Evolutionary conservation across 2,113 vertebrate species (phyloP), one percentile per base, ranked within the genome.

Genomic region (Megaleporinus macrocephalus): DNA sequence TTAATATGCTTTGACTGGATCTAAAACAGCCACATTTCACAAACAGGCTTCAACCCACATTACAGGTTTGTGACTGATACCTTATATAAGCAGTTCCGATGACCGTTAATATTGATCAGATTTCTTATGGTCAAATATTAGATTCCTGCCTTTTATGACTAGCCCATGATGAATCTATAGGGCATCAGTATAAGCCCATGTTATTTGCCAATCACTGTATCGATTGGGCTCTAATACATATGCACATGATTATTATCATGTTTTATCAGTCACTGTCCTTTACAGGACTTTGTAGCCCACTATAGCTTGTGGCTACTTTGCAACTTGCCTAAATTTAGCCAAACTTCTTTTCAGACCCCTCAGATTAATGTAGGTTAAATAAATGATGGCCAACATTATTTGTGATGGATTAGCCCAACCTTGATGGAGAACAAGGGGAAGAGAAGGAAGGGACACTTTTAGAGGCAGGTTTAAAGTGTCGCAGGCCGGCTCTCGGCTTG

Each of bases 401-500:
- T 69, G 57, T 82, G 80, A 82, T 82, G 73, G 80, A 70, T 76
- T 65, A 69, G 47, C 15, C 57, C 70, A 83, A 83, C 81, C 81
- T 76, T 83, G 80, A 76, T 27, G 11, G 63, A n/a, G 80, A 70
- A 41, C 11, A 18, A 44, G 66, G 33, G 15, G 53, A 30, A 33
- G 55, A 72, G 20, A 47, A 72, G 68, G 55, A 73, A 72, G 53
- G 69, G 55, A 63, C 53, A 30, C 51, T 69, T 41, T 51, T 69
- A 66, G 77, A 77, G 83, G 76, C 80, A 79, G 68, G 79, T 77
- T 81, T 83, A 81, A 84, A 84, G 84, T 78, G 65, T 79, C 78
- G 84, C 83, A 70, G 80, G 26, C 84, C 78, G 78, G 75, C 76
- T 77, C 70, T 41, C 70, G 73, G 83, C 84, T 81, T 87, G 78